phyloP scores from a whole-genome alignment of 2,797 vertebrate genomes.

The Glossophaga mutica region DNA sequence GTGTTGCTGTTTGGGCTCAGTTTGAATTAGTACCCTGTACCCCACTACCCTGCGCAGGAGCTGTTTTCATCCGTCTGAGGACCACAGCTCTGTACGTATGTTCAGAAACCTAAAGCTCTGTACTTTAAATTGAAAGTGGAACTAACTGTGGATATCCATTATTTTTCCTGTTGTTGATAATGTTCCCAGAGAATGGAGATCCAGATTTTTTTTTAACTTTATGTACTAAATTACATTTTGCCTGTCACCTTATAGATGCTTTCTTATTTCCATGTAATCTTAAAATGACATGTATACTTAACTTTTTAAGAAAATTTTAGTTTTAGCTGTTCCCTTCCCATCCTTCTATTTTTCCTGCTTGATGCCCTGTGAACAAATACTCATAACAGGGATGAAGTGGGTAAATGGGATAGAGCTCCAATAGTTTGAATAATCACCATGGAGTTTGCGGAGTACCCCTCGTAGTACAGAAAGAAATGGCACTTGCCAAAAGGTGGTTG shows the following conservation, averaged over 20 bases:
- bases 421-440: background rate
- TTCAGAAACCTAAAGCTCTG: conserved; percentile 6
- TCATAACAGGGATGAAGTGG: background rate
- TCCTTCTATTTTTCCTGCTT: background rate
- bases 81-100: background rate
- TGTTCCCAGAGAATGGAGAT: background rate
- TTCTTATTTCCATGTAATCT: conserved; percentile 21
- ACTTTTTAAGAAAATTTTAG: background rate
- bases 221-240: conserved; percentile 1
- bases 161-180: background rate
- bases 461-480: background rate
- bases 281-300: background rate
- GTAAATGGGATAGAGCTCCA: background rate
- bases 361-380: background rate
- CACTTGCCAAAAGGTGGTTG: background rate
- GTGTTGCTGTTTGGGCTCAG: background rate
- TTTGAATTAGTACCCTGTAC: conserved; percentile 3
- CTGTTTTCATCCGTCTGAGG: background rate
- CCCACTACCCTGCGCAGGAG: background rate
- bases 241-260: background rate
- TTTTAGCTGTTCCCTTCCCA: background rate
- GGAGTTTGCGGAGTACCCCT: background rate
- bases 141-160: background rate
- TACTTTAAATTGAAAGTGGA: conserved; percentile 44
- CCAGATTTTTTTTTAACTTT: background rate